Percentiles rank a stretch among this genome's conserved stretches.
Conservation (phyloP, 2,797 vertebrate genomes). For the Mormyrus proboscirostris region DNA sequence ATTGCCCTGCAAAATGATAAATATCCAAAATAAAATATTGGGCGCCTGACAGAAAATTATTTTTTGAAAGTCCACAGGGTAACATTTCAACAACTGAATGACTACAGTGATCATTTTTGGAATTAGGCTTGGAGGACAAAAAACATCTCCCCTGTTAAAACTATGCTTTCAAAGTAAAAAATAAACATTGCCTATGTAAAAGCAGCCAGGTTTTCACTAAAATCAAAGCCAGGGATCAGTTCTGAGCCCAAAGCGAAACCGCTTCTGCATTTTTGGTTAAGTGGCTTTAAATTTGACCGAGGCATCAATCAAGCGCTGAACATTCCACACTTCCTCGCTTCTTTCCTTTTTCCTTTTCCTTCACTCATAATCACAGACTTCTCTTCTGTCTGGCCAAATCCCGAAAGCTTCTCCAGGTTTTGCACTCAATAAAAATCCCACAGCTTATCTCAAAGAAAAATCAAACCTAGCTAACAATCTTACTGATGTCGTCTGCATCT, state of each 20-base stretch:
- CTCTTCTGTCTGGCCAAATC: slow-evolving; percentile 55
- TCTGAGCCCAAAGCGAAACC: slow-evolving; percentile 38
- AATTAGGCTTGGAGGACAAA: background rate
- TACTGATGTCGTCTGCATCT: slow-evolving; percentile 48
- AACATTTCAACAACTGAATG: background rate
- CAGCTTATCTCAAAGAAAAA: slow-evolving; percentile 45
- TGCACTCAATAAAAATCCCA: slow-evolving; percentile 49
- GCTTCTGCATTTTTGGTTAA: slow-evolving; percentile 41
- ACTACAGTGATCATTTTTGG: background rate
- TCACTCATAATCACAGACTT: slow-evolving; percentile 44
- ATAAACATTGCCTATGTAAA: slow-evolving; percentile 2
- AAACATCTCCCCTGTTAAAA: background rate
- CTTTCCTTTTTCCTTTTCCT: slow-evolving; percentile 39
- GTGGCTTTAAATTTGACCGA: slow-evolving; percentile 37
- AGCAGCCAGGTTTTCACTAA: slow-evolving; percentile 25
- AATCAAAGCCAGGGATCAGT: slow-evolving; percentile 34
- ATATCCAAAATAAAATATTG: background rate
- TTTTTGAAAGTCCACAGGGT: background rate
- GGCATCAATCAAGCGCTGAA: slow-evolving; percentile 31
- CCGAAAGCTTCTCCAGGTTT: slow-evolving; percentile 45
- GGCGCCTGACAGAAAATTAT: background rate
- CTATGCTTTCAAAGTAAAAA: background rate
- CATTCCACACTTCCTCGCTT: slow-evolving; percentile 42
- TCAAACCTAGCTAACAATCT: slow-evolving; percentile 50
- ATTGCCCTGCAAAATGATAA: background rate